phyloP scores from a whole-genome alignment of 2,888 invertebrate species.

The Epistrophe grossulariae region DNA sequence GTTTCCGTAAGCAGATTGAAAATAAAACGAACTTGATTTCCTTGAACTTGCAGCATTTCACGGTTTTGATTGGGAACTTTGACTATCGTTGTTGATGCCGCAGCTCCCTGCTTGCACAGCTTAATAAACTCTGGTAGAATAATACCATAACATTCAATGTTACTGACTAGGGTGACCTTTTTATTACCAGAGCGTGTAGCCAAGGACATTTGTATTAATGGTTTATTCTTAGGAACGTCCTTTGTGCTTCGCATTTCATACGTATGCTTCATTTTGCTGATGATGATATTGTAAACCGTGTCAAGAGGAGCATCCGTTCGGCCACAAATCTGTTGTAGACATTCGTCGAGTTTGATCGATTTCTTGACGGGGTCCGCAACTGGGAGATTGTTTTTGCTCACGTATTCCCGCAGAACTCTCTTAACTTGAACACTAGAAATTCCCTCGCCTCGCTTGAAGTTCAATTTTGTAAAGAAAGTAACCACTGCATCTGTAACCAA shows the following conservation, averaged over 20 bases:
- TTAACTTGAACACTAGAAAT: conserved; percentile 88
- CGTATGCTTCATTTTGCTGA: conserved; percentile 86
- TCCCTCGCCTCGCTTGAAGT: conserved; percentile 86
- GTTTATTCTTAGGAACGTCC: conserved; percentile 87
- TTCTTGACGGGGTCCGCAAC: conserved; percentile 82
- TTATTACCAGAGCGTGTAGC: conserved; percentile 93
- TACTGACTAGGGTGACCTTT: conserved; percentile 95
- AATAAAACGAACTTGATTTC: conserved; percentile 90
- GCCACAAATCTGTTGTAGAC: conserved; percentile 79
- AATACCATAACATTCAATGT: conserved; percentile 94
- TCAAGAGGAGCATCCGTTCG: conserved; percentile 86
- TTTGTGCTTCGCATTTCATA: conserved; percentile 83
- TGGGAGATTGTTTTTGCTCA: conserved; percentile 87
- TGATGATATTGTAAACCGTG: conserved; percentile 87
- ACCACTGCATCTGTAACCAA: conserved; percentile 81
- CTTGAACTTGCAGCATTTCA: conserved; percentile 94
- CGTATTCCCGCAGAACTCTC: conserved; percentile 89
- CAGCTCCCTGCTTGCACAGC: conserved; percentile 92
- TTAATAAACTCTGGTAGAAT: conserved; percentile 91
- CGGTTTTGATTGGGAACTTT: conserved; percentile 89
- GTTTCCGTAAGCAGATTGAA: conserved; percentile 82
- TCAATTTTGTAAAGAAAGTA: conserved; percentile 82
- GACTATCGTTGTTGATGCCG: conserved; percentile 93
- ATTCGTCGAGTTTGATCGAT: conserved; percentile 80
- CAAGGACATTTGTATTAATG: conserved; percentile 91